phyloP scores from a whole-genome alignment of 1,140 invertebrate species.

The Brachionus koreanus region DNA sequence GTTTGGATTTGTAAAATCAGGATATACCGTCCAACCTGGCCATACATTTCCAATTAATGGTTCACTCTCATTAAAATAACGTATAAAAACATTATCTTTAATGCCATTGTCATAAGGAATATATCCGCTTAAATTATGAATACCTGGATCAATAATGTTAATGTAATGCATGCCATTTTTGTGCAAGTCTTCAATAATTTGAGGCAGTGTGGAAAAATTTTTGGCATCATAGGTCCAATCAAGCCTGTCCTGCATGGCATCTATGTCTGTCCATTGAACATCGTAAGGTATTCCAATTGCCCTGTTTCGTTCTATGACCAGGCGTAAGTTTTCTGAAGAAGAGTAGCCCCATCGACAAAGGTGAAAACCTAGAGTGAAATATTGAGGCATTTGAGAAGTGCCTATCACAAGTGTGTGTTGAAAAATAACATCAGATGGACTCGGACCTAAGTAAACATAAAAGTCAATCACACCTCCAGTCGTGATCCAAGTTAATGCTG shows the following conservation, averaged over 20 bases:
- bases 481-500: slow-evolving; percentile 53
- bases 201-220: slow-evolving; percentile 49
- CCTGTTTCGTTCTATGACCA: slow-evolving; percentile 21
- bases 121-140: slow-evolving; percentile 50
- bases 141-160: slow-evolving; percentile 56
- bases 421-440: slow-evolving; percentile 69
- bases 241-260: slow-evolving; percentile 50
- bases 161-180: slow-evolving; percentile 51
- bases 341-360: slow-evolving; percentile 65
- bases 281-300: slow-evolving; percentile 49
- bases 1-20: slow-evolving; percentile 40
- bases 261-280: slow-evolving; percentile 58
- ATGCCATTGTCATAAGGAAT: slow-evolving; percentile 55
- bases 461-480: slow-evolving; percentile 57
- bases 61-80: slow-evolving; percentile 48
- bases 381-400: slow-evolving; percentile 68
- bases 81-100: slow-evolving; percentile 68
- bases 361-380: slow-evolving; percentile 82
- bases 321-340: slow-evolving; percentile 46
- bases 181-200: slow-evolving; percentile 53
- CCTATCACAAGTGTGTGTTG: slow-evolving; percentile 69
- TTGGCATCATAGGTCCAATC: slow-evolving; percentile 53
- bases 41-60: slow-evolving; percentile 66
- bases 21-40: slow-evolving; percentile 40
- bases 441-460: slow-evolving; percentile 53